Evolutionary conservation across 92 coral and sea anemone species (phyloP), one percentile per base, ranked within the genome.

Genomic region (Epizoanthus stellaris): DNA sequence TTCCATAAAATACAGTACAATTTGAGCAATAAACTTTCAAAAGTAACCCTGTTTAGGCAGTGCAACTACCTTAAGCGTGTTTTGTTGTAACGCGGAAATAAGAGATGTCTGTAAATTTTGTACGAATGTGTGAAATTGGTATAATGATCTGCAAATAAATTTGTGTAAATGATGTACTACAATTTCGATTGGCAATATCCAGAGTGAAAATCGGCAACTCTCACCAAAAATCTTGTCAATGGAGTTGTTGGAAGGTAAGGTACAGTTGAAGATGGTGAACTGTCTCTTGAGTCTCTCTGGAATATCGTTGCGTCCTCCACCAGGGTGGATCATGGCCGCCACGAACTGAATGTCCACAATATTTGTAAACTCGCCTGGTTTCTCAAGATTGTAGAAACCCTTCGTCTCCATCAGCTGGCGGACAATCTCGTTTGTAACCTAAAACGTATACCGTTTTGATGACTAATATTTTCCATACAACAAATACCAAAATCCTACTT

Each of bases 301-400:
- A 70, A 94, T 94, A 80, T 94, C 98, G 81, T 94, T 94, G 23
- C 98, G 83, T 81, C 98, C 98, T 64, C 98, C 98, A 0, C 98
- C 98, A 3, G 98, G 98, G 65, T 94, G 98, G 82, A 94, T 94
- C 98, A 94, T 94, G 21, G 98, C 98, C 38, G 98, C 98, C 30
- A 92, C 88, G 63, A 87, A 92, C 84, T 94, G 98, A 62, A 94
- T 92, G 84, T 94, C 98, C 23, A 92, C 98, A 49, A 94, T 94
- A 81, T 94, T 95, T 13, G 98, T 94, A 88, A 94, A 94, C 58
- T 94, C 98, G 76, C 98, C 98, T 34, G 98, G 98, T 67, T 94
- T 94, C 85, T 94, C 98, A 34, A 94, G 98, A 68, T 94, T 94
- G 76, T 94, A 94, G 73, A 94, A 94, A 5, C 98, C 98, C 77